phyloP scores from a whole-genome alignment of 2,888 invertebrate genomes.

The Cheilosia vernalis region DNA sequence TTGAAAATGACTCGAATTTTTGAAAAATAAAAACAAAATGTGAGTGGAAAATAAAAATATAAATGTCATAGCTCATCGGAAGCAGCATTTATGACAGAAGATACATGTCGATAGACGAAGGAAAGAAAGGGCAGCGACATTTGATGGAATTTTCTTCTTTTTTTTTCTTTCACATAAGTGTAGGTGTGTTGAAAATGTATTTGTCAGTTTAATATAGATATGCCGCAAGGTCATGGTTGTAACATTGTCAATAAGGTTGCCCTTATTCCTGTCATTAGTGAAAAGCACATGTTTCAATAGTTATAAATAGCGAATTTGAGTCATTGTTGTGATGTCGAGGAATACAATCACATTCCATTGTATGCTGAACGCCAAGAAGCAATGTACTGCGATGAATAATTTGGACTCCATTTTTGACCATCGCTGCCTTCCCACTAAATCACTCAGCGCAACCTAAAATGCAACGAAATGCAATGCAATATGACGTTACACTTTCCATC shows the following conservation, averaged over 20 bases:
- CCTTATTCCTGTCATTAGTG: not conserved
- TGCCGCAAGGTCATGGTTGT: not conserved
- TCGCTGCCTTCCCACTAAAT: too few species aligned
- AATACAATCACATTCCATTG: too few species aligned
- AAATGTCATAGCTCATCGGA: not conserved
- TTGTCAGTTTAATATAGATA: not conserved
- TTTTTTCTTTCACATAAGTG: not conserved
- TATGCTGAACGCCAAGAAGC: too few species aligned
- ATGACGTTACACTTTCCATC: too few species aligned
- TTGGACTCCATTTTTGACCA: too few species aligned
- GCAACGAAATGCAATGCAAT: too few species aligned
- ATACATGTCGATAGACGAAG: not conserved
- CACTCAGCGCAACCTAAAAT: too few species aligned
- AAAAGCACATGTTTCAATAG: not conserved
- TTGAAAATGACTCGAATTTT: constrained; percentile 17
- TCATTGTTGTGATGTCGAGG: not conserved
- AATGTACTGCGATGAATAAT: too few species aligned
- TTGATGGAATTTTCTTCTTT: not conserved
- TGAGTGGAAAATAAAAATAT: constrained; percentile 8
- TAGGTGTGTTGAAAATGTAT: not conserved
- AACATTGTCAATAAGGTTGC: not conserved
- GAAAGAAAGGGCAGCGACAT: constrained; percentile 40
- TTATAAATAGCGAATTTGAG: not conserved
- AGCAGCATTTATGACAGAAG: constrained; percentile 7
- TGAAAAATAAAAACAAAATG: not conserved